Percentiles rank a stretch among this genome's conserved stretches.
Evolutionary conservation across 2,888 invertebrate genomes (phyloP).

Genomic region (Malachius bipustulatus): DNA sequence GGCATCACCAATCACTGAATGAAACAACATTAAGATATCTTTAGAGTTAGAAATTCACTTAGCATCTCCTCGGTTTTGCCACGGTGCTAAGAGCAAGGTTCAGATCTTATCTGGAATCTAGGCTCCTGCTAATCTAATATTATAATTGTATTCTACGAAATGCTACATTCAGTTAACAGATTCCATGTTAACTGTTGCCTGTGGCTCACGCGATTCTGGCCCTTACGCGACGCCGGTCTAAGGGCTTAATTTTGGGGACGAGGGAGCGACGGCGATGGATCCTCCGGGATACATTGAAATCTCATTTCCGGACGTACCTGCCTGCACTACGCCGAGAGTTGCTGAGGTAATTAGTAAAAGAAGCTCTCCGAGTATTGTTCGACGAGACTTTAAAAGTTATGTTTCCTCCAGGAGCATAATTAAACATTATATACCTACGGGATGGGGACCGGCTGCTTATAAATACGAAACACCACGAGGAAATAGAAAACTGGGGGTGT

Average conservation of each 20-base stretch:
- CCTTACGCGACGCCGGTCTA: conserved; percentile 19
- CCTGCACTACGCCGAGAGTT: conserved; percentile 25
- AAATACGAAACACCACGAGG: too few relatives aligned
- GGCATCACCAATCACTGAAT: conserved; percentile 24
- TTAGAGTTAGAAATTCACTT: too few relatives aligned
- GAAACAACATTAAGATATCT: conserved; percentile 32
- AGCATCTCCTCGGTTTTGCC: too few relatives aligned
- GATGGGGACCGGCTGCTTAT: too few relatives aligned
- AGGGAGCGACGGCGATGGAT: conserved; percentile 26
- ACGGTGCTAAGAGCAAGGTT: too few relatives aligned
- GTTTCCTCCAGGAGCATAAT: conserved; percentile 1
- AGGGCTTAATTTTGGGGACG: conserved; percentile 15
- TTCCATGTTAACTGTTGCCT: conserved; percentile 36
- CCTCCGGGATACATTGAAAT: conserved; percentile 40
- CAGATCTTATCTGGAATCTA: conserved; percentile 29
- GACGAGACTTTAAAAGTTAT: conserved; percentile 17
- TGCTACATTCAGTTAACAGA: conserved; percentile 39
- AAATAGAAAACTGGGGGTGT: too few relatives aligned
- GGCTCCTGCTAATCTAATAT: conserved; percentile 39
- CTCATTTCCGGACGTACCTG: conserved; percentile 36
- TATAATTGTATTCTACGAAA: conserved; percentile 40
- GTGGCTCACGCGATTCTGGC: conserved; percentile 23
- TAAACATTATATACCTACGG: conserved; percentile 1
- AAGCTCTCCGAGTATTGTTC: conserved; percentile 26
- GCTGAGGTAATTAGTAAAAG: conserved; percentile 33